Evolutionary conservation across 2,888 invertebrate species (phyloP).

Genomic region (Odontomyia ornata): DNA sequence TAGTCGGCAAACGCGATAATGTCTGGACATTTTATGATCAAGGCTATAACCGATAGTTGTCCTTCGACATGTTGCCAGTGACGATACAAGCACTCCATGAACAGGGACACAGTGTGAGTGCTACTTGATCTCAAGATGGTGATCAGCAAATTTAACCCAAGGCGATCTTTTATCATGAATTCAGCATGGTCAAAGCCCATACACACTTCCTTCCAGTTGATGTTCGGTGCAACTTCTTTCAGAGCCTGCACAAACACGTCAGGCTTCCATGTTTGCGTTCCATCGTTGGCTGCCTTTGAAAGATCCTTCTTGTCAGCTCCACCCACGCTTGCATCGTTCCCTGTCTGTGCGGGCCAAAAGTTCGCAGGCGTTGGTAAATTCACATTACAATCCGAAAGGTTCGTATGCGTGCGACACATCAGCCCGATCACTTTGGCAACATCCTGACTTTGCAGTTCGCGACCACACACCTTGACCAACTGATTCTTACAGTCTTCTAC

Average conservation of each 20-base stretch:
- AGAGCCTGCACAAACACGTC: conserved; percentile 93
- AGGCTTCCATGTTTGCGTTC: conserved; percentile 83
- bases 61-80: conserved; percentile 95
- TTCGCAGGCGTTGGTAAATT: conserved; percentile 74
- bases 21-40: conserved; percentile 89
- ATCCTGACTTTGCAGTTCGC: conserved; percentile 83
- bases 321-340: conserved; percentile 54
- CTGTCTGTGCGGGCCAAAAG: conserved; percentile 68
- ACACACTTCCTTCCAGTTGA: conserved; percentile 94
- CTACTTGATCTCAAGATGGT: conserved; percentile 84
- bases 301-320: conserved; percentile 68
- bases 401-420: conserved; percentile 83
- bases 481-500: conserved; percentile 89
- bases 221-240: conserved; percentile 84
- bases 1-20: conserved; percentile 94
- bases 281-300: conserved; percentile 61
- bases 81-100: conserved; percentile 88
- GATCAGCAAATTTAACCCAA: conserved; percentile 83
- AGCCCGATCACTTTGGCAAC: conserved; percentile 86
- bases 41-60: conserved; percentile 87
- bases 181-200: conserved; percentile 90
- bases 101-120: conserved; percentile 79
- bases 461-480: conserved; percentile 80
- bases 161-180: conserved; percentile 87
- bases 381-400: conserved; percentile 73